phyloP scores from a whole-genome alignment of 2,888 invertebrate species.

The Colletes collaris region DNA sequence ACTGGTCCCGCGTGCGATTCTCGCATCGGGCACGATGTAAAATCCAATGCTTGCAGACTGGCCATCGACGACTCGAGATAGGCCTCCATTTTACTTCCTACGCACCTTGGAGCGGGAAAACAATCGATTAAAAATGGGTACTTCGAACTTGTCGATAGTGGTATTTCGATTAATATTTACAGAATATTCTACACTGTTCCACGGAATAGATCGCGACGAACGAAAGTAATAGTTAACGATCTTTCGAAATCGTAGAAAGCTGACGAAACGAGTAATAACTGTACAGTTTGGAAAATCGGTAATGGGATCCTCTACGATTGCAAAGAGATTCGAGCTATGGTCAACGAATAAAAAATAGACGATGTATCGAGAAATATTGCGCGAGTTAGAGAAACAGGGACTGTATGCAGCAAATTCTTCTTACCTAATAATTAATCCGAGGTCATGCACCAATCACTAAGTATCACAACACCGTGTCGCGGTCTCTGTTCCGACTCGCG shows the following conservation, averaged over 20 bases:
- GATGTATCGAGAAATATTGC: too few species aligned
- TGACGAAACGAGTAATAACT: not conserved
- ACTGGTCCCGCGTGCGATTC: not conserved
- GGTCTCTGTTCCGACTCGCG: not conserved
- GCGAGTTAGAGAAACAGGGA: conserved; percentile 1
- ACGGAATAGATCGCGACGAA: not conserved
- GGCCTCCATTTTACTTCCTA: conserved; percentile 25
- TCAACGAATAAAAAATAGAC: too few species aligned
- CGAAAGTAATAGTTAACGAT: conserved; percentile 9
- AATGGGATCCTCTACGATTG: not conserved
- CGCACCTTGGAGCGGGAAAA: not conserved
- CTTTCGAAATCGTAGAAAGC: conserved; percentile 26
- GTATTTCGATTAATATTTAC: not conserved
- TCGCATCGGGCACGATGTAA: conserved; percentile 42
- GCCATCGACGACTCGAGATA: not conserved
- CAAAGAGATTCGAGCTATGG: too few species aligned
- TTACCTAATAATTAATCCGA: conserved; percentile 72
- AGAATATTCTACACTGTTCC: not conserved
- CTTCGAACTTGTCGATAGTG: not conserved
- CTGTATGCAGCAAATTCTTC: conserved; percentile 10
- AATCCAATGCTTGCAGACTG: conserved; percentile 61
- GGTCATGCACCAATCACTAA: conserved; percentile 61
- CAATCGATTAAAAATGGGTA: conserved; percentile 7
- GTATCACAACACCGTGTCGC: conserved; percentile 68
- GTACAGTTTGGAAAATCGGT: not conserved